These are phyloP conservation scores for Sebastes jordani DNA, from an alignment of 2,797 vertebrate species.

Conservation along the genomic window DNA sequence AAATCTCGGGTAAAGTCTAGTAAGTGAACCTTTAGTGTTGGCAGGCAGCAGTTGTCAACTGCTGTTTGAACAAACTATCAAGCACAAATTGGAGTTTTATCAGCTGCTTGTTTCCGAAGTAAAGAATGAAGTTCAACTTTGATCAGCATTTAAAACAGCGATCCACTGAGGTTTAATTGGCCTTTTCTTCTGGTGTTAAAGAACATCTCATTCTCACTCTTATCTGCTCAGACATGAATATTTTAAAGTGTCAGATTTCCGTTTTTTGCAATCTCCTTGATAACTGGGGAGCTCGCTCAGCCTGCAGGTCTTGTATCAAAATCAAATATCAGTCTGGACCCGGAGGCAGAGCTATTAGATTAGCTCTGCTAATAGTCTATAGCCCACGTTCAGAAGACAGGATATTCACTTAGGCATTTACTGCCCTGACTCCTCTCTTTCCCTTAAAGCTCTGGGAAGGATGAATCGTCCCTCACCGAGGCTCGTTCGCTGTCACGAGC, in stretches of 20 bases:
- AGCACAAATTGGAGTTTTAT: too few relatives aligned
- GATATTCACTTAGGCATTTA: conserved; percentile 72
- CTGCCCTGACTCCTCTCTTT: conserved; percentile 46
- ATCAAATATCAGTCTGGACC: conserved; percentile 61
- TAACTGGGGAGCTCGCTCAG: conserved; percentile 3
- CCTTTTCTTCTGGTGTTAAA: background rate
- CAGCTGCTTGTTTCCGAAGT: background rate
- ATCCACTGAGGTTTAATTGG: background rate
- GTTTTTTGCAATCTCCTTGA: conserved; percentile 12
- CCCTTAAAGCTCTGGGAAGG: conserved; percentile 11
- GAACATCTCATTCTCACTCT: background rate
- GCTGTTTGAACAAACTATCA: too few relatives aligned
- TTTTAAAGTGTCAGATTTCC: conserved; percentile 30
- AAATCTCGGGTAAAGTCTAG: background rate
- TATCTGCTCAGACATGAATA: background rate
- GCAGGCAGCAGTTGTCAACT: too few relatives aligned
- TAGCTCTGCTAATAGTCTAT: conserved; percentile 59
- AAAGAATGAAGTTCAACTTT: background rate
- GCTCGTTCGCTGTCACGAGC: conserved; percentile 33
- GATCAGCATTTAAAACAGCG: background rate
- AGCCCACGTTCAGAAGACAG: conserved; percentile 62
- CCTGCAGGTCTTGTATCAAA: conserved; percentile 17
- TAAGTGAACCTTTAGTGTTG: background rate
- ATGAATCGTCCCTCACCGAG: conserved; percentile 33
- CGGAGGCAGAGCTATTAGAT: conserved; percentile 67